Base-by-base conservation (phyloP, 2,797 vertebrate genomes). In the Gephyroberyx darwinii region DNA sequence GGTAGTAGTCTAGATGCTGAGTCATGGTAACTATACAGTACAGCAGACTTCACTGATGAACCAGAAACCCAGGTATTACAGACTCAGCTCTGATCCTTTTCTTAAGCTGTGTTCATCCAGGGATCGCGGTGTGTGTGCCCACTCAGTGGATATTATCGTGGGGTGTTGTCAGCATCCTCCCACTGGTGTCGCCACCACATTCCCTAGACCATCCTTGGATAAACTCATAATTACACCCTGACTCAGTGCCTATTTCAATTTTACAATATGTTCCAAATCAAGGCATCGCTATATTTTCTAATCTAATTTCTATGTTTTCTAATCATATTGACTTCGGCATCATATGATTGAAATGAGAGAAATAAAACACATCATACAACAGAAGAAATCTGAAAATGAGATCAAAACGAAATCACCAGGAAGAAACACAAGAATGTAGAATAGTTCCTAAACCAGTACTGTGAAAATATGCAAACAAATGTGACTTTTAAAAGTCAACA, bases 81-180 rank as follows among this genome's bases (percentile, higher is more conserved):
- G 71, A 82, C 74, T 91, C 77, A 85, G 7, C 35, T 1, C 33
- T 84, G 62, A 82, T 74, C 85, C 80, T 59, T 66, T 66, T 50
- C 73, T 81, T 81, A 85, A 87, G 74, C 86, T 26, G 12, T 12
- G 70, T 52, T 85, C 71, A 89, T 89, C 82, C 84, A 43, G 51
- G 22, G 58, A 60, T 78, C 69, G 76, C 68, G 75, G 67, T 79
- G 70, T 65, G 72, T 71, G 64, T 17, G 61, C 41, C 56, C 50
- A 9, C 76, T 74, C 75, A 76, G 53, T 84, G 70, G 75, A 81
- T 76, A 75, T 87, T 88, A 83, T 67, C 57, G 45, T 19, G 10
- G 30, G 5, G 16, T 81, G 81, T 76, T 39, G 37, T 89, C 80
- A 86, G 75, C 75, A 67, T 58, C 63, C 51, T 57, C 65, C 76